These are phyloP conservation scores for Gopherus flavomarginatus DNA, from an alignment of 2,113 vertebrate genomes.

Conservation along the genomic window DNA sequence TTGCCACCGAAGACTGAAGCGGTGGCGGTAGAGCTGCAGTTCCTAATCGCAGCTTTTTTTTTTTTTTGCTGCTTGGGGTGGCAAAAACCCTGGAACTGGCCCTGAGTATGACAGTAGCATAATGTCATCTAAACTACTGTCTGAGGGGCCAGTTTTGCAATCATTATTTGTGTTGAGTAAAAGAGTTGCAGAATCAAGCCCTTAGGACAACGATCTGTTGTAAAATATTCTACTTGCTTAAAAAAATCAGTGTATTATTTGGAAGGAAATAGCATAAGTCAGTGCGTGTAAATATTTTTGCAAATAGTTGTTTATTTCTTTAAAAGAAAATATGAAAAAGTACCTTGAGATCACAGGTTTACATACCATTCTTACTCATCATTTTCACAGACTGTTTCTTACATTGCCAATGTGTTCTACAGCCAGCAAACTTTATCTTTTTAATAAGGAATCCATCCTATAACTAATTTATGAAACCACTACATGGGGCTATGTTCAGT, in stretches of 20 bases:
- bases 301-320: constrained; percentile 1
- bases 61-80: too few relatives aligned
- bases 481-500: neutral
- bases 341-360: neutral
- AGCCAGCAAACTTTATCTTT: neutral
- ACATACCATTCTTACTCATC: neutral
- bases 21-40: too few relatives aligned
- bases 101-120: neutral
- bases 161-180: neutral
- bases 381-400: neutral
- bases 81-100: too few relatives aligned
- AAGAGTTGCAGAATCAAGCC: neutral
- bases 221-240: neutral
- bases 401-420: neutral
- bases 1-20: too few relatives aligned
- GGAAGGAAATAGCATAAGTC: neutral
- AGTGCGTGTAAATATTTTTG: neutral
- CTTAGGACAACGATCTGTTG: neutral
- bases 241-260: neutral
- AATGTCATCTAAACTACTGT: neutral
- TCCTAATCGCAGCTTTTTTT: too few relatives aligned
- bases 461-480: neutral
- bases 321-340: neutral
- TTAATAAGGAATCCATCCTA: neutral
- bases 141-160: neutral